These are phyloP conservation scores for Leguminivora glycinivorella DNA, from an alignment of 1,140 invertebrate genomes.

Conservation along the genomic window DNA sequence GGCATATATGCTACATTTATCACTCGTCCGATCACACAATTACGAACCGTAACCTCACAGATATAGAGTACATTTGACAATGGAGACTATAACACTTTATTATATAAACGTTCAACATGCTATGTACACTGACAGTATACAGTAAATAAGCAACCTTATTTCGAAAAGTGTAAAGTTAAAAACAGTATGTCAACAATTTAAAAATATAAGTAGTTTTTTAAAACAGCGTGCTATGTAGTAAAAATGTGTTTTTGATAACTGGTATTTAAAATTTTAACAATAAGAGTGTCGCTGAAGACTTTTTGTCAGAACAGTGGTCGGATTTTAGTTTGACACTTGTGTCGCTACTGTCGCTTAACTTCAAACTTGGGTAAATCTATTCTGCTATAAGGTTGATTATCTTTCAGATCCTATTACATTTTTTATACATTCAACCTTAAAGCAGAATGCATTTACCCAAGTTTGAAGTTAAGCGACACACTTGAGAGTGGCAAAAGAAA, in stretches of 20 bases:
- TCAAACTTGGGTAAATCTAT: no score
- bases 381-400: no score
- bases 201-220: conserved; percentile 23
- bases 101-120: conserved; percentile 22
- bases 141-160: conserved; percentile 3
- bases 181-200: conserved; percentile 26
- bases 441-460: no score
- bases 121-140: conserved; percentile 23
- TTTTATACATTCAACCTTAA: no score
- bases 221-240: conserved; percentile 23
- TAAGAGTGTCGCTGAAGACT: background rate
- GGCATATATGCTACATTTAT: background rate
- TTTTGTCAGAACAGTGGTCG: conserved; percentile 1
- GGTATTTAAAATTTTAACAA: conserved; percentile 8
- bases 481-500: background rate
- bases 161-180: conserved; percentile 25
- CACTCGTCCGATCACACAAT: conserved; percentile 3
- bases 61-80: conserved; percentile 15
- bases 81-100: conserved; percentile 19
- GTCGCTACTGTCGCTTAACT: no score
- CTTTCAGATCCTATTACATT: no score
- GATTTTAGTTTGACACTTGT: background rate
- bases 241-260: conserved; percentile 22
- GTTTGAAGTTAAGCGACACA: no score
- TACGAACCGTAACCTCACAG: background rate